A percentile compares a stretch with the other conserved stretches of the same genome.
These are phyloP conservation scores for Catostylus mosaicus DNA, from an alignment of 30 jellyfish, hydroid and myxozoan species.

Conservation along the genomic window DNA sequence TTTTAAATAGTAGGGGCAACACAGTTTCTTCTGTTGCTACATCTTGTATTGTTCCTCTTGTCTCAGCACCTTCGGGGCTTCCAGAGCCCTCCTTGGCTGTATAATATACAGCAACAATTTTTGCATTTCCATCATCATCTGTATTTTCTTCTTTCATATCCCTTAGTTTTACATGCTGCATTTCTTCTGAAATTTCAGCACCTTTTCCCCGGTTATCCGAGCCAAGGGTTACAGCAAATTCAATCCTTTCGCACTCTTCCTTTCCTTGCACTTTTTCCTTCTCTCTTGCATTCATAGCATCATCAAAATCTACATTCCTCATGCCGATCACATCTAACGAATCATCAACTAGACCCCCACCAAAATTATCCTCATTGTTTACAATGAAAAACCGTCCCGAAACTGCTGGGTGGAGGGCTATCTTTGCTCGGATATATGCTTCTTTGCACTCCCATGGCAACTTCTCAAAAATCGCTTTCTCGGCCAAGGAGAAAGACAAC, in stretches of 20 bases:
- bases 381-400: slow-evolving; percentile 13
- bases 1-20: no score
- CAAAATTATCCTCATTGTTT: background rate
- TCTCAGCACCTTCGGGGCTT: no score
- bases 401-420: slow-evolving; percentile 44
- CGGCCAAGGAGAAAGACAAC: slow-evolving; percentile 41
- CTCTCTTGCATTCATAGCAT: background rate
- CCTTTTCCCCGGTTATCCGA: background rate
- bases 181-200: background rate
- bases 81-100: no score
- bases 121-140: no score
- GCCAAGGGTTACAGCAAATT: no score
- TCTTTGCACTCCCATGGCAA: background rate
- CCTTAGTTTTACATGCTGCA: no score
- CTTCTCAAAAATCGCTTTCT: slow-evolving; percentile 10
- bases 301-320: background rate
- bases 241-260: no score
- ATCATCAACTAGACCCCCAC: background rate
- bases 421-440: slow-evolving; percentile 36
- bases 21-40: no score
- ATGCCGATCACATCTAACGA: background rate
- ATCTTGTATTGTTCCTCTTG: no score
- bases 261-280: no score
- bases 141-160: no score
- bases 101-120: no score